Evolutionary conservation across 2,113 vertebrate species (phyloP).

Genomic region (Centrocercus urophasianus): DNA sequence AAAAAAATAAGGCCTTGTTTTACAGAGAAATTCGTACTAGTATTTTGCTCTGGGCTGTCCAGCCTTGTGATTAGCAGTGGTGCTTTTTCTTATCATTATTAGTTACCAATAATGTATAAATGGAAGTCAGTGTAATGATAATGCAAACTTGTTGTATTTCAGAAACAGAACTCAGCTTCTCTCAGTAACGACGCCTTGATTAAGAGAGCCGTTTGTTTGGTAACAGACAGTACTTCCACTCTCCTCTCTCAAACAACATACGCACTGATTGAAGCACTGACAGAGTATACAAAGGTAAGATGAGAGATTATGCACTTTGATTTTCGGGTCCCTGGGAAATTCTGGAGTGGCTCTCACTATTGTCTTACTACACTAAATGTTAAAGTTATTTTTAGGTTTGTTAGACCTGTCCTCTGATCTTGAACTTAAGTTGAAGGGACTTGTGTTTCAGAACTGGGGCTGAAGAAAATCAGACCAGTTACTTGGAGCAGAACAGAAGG

Average conservation of each 20-base stretch:
- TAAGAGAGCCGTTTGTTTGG: slow-evolving; percentile 79
- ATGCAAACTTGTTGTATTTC: slow-evolving; percentile 43
- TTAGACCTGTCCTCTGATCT: not conserved
- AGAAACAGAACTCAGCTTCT: slow-evolving; percentile 72
- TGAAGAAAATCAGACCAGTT: not conserved
- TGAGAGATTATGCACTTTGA: rapidly evolving
- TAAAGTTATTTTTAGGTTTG: not conserved
- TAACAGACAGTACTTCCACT: slow-evolving; percentile 82
- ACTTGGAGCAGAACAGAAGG: no score
- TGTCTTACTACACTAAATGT: rapidly evolving
- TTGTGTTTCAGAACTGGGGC: not conserved
- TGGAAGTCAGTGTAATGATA: not conserved
- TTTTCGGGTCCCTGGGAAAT: rapidly evolving
- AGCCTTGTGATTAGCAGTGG: rapidly evolving
- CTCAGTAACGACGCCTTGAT: slow-evolving; percentile 81
- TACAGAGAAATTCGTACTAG: not conserved
- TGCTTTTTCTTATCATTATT: not conserved
- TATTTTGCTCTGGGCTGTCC: no score
- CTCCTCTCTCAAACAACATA: slow-evolving; percentile 84
- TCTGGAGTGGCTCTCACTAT: not conserved
- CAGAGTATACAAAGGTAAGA: slow-evolving; percentile 83
- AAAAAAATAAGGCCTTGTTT: not conserved
- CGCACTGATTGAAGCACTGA: slow-evolving; percentile 80
- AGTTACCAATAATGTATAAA: rapidly evolving
- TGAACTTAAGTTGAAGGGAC: not conserved